These are phyloP conservation scores for Drosophila engyochracea DNA, from an alignment of 2,888 invertebrate genomes.

Conservation along the genomic window DNA sequence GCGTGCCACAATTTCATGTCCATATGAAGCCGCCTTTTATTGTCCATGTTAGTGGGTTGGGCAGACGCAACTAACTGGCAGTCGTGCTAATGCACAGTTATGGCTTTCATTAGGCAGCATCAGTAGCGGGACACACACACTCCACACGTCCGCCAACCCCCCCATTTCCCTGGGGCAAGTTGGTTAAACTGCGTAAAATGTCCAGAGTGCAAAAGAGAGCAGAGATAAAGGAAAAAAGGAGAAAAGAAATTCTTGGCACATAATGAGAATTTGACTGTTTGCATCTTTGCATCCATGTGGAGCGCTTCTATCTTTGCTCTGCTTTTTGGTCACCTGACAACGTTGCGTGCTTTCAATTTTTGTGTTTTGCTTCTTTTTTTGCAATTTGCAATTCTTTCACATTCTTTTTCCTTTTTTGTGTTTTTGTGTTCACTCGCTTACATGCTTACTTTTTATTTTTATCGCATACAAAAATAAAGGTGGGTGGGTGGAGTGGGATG, in stretches of 20 bases:
- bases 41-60: constrained; percentile 28
- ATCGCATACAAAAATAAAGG: constrained; percentile 49
- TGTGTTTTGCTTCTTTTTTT: constrained; percentile 30
- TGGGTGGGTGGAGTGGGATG: not conserved
- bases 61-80: constrained; percentile 38
- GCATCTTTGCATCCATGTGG: constrained; percentile 41
- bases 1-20: constrained; percentile 69
- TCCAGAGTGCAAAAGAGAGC: constrained; percentile 3
- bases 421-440: constrained; percentile 20
- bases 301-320: constrained; percentile 4
- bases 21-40: constrained; percentile 62
- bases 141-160: not conserved
- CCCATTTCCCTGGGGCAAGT: constrained; percentile 23
- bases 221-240: not conserved
- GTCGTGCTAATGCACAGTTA: constrained; percentile 59
- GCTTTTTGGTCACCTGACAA: constrained; percentile 33
- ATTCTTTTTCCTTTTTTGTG: constrained; percentile 46
- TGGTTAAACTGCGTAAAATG: constrained; percentile 65
- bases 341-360: constrained; percentile 40
- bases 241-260: constrained; percentile 18
- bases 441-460: constrained; percentile 61
- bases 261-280: constrained; percentile 73
- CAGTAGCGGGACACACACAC: constrained; percentile 3
- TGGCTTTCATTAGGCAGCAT: constrained; percentile 54
- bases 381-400: not conserved